Conservation (phyloP, 2,888 invertebrate genomes). For the Watsonalla cultraria region DNA sequence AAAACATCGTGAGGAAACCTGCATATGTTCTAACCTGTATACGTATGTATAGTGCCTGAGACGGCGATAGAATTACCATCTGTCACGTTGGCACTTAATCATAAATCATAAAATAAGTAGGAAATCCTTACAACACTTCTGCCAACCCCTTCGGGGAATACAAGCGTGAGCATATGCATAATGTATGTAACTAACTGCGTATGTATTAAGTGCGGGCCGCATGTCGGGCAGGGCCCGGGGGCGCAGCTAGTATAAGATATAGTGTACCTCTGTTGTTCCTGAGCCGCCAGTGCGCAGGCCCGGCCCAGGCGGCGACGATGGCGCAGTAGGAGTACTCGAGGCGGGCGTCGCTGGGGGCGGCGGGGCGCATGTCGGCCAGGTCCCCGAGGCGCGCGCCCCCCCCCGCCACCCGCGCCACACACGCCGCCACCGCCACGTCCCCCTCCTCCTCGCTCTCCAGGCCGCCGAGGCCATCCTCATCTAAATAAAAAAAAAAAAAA, state of each 20-base stretch:
- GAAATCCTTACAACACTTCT: too few relatives aligned
- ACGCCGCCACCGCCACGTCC: constrained; percentile 58
- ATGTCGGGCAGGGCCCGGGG: not conserved
- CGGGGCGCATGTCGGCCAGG: constrained; percentile 79
- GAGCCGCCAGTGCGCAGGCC: constrained; percentile 90
- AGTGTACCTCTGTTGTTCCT: constrained; percentile 64
- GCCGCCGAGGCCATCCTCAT: constrained; percentile 66
- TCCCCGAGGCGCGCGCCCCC: constrained; percentile 32
- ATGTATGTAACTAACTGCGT: too few relatives aligned
- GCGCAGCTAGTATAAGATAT: not conserved
- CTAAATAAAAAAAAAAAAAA: constrained; percentile 31
- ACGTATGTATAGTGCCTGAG: too few relatives aligned
- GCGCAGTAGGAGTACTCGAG: constrained; percentile 86
- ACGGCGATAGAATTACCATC: too few relatives aligned
- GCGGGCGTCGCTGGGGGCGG: constrained; percentile 58
- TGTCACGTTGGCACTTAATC: too few relatives aligned
- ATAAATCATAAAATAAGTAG: too few relatives aligned
- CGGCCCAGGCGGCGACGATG: constrained; percentile 85
- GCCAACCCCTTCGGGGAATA: too few relatives aligned
- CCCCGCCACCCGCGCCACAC: constrained; percentile 43
- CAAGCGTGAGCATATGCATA: too few relatives aligned
- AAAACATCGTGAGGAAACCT: too few relatives aligned
- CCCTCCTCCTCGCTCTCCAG: constrained; percentile 67
- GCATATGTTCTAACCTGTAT: too few relatives aligned
- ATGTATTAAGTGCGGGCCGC: too few relatives aligned